Base-by-base conservation (phyloP, 2,797 vertebrate species). In the Spheniscus humboldti region DNA sequence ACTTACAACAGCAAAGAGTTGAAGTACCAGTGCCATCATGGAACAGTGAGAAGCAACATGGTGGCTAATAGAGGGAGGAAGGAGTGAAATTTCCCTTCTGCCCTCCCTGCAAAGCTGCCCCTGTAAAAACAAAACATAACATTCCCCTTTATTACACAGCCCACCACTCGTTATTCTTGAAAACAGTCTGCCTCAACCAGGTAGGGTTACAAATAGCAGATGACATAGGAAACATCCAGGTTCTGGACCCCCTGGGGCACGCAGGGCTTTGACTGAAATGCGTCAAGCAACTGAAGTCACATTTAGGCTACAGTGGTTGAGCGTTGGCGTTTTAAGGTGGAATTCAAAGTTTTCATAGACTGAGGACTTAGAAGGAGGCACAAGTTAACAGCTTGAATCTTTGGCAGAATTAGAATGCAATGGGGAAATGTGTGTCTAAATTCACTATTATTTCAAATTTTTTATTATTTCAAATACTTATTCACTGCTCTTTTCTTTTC, bases 401-500 rank as follows among this genome's bases (percentile, higher is more conserved):
- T 35, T 25, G 25, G 23, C 52, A 60, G 59, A 55, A 79, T 48
- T 67, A 55, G 9, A 92, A 91, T 30, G 18, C 18, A 68, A 8
- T 18, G 31, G n/a, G 22, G 13, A 71, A 62, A 79, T 0, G 0
- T 2, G 8, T 33, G 14, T 23, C 20, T 67, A 64, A 53, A 83
- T 47, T 63, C 17, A 41, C 20, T 80, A 5, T 43, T 74, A 39
- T 77, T 86, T 88, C 60, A 86, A 74, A 68, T 83, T 41, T 41
- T 41, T 41, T 80, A 5, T 43, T 74, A 39, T 80, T 86, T 88
- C 60, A 86, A 74, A 68, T 80, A 88, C 59, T 67, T 88, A 60
- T 72, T 69, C 68, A 24, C 24, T 47, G 9, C 7, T 73, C 22
- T 68, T 71, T 64, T 33, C 22, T 45, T 71, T 63, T 48, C 60